These are phyloP conservation scores for Gephyroberyx darwinii DNA, from an alignment of 2,797 vertebrate species.

Conservation along the genomic window DNA sequence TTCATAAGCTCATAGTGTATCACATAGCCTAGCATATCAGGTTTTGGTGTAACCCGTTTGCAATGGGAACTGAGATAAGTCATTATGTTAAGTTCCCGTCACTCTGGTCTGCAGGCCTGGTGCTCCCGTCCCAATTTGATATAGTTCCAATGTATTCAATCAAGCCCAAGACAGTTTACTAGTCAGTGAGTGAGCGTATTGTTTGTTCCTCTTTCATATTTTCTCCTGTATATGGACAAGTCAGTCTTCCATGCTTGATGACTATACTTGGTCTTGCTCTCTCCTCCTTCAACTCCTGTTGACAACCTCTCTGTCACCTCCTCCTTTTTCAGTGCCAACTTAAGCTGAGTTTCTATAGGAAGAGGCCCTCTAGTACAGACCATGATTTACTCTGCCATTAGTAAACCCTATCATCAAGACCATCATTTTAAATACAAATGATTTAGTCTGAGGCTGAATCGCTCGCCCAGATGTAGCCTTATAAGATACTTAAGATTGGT, in stretches of 20 bases:
- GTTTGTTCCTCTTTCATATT: neutral
- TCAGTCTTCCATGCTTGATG: neutral
- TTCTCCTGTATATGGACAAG: neutral
- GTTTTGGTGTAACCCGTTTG: constrained; percentile 53
- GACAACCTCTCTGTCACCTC: neutral
- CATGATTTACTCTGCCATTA: neutral
- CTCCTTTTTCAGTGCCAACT: neutral
- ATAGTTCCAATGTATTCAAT: constrained; percentile 44
- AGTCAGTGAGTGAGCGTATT: constrained; percentile 12
- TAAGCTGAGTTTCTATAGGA: neutral
- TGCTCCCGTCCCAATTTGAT: constrained; percentile 30
- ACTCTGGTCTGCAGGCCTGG: constrained; percentile 33
- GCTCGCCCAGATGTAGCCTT: constrained; percentile 16
- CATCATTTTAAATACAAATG: constrained; percentile 17
- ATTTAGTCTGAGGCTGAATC: constrained; percentile 10
- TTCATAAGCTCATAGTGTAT: constrained; percentile 58
- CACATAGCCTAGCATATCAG: constrained; percentile 55
- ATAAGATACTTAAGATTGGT: neutral
- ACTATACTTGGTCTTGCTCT: neutral
- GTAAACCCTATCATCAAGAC: constrained; percentile 12
- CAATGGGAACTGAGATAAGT: constrained; percentile 57
- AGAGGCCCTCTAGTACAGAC: neutral
- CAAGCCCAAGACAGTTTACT: constrained; percentile 40
- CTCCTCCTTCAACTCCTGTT: neutral
- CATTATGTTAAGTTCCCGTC: constrained; percentile 50